A percentile compares a stretch with the other conserved stretches of the same genome.
These are phyloP conservation scores for Penelope pileata DNA, from an alignment of 2,113 vertebrate genomes.

Conservation along the genomic window DNA sequence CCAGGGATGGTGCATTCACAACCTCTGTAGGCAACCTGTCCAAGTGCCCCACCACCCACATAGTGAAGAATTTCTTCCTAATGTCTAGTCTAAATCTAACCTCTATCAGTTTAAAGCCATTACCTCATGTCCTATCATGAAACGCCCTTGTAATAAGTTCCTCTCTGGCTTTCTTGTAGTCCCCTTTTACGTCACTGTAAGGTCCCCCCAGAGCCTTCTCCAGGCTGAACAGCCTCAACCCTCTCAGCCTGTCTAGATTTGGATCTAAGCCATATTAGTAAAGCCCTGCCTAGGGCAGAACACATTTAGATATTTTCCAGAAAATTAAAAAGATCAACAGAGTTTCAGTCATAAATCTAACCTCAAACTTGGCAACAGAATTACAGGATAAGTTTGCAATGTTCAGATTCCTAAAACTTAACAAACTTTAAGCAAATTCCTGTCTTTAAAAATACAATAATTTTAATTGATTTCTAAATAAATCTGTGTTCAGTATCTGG, in stretches of 20 bases:
- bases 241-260: background rate
- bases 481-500: background rate
- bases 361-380: rapidly evolving
- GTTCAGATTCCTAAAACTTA: background rate
- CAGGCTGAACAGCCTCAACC: no score
- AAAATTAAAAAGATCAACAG: background rate
- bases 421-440: background rate
- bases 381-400: background rate
- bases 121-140: background rate
- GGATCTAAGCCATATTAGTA: background rate
- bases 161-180: background rate
- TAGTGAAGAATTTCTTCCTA: background rate
- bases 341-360: background rate
- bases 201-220: no score
- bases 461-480: background rate
- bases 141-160: background rate
- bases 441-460: background rate
- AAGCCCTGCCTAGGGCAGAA: background rate
- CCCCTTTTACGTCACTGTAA: background rate
- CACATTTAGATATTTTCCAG: background rate
- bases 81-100: background rate
- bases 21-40: background rate
- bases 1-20: background rate
- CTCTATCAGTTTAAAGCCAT: background rate
- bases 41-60: background rate